These are phyloP conservation scores for Centrocercus urophasianus DNA, from an alignment of 2,113 vertebrate genomes.

Conservation along the genomic window DNA sequence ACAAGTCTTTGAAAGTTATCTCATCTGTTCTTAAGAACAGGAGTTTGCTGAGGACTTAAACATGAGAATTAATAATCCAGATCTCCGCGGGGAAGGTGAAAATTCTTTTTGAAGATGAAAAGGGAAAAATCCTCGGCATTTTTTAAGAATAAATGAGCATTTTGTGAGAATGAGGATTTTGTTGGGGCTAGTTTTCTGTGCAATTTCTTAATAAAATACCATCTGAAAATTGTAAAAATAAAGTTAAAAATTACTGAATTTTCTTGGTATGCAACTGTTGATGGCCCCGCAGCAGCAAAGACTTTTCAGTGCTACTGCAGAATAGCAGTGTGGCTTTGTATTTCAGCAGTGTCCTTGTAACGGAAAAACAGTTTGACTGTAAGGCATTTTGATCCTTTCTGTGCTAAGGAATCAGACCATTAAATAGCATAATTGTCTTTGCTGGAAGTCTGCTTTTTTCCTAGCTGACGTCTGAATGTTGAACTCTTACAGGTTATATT, in stretches of 20 bases:
- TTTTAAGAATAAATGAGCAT: neutral
- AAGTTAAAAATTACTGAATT: neutral
- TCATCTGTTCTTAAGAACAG: neutral
- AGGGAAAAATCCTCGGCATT: neutral
- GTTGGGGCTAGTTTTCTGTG: neutral
- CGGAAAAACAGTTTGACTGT: neutral
- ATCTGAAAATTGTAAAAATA: neutral
- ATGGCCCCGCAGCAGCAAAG: neutral
- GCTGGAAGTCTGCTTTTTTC: neutral
- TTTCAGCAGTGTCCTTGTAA: neutral
- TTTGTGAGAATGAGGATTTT: neutral
- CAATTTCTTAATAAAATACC: neutral
- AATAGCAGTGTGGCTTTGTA: conserved; percentile 33
- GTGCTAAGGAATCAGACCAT: neutral
- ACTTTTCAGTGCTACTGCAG: conserved; percentile 7
- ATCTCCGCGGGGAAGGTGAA: neutral
- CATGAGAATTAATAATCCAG: neutral
- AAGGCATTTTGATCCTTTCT: conserved; percentile 9
- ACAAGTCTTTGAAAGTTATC: neutral
- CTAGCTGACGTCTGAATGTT: neutral
- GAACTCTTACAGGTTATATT: neutral
- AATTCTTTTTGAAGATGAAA: neutral
- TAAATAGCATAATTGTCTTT: conserved; percentile 16
- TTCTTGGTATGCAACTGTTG: neutral
- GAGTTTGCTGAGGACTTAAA: neutral